Base-by-base conservation (phyloP, 2,888 invertebrate genomes). In the Catotricha subobsoleta region DNA sequence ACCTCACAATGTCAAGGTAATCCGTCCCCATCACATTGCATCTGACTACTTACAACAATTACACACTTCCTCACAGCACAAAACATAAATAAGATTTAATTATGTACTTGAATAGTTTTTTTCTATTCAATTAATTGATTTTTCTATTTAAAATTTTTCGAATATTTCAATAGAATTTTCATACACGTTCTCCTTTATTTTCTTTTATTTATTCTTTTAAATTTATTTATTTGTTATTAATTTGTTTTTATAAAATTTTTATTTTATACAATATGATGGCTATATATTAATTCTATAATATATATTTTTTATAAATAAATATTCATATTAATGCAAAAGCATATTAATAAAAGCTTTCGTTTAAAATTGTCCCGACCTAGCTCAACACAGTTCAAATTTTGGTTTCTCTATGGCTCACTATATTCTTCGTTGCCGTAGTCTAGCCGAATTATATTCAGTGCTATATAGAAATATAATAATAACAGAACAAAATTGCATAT, bases 1-100 rank as follows among this genome's bases (percentile, higher is more conserved):
- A 41, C 41, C 41, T 41, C 27, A 35, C 28, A 35, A 35, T 41
- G 41, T 41, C 41, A 41, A 41, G 35, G 41, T 36, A 41, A 41
- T 41, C 29, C 18, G 16, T 23, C 40, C n/a, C 6, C 40, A 19
- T 29, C 35, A 29, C 29, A 33, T 13, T 35, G 18, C 12, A 20
- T 36, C 8, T 19, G 29, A 31, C 23, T 41, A 29, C 16, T 41
- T 2, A 28, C 41, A 4, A 41, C 41, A 35, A 41, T 41, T 21
- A 41, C 41, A 36, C 41, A 41, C 19, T 41, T 28, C 15, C 41
- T 18, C 27, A 41, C 27, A 19, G 27, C 33, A 28, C 36, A 36
- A 25, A 23, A 36, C 36, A 36, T 36, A 23, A 23, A 16, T 9
- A 9, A n/a, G 15, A n/a, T n/a, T n/a, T n/a, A n/a, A n/a, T n/a